Evolutionary conservation across 1,140 invertebrate genomes (phyloP).

Genomic region (Battus philenor): DNA sequence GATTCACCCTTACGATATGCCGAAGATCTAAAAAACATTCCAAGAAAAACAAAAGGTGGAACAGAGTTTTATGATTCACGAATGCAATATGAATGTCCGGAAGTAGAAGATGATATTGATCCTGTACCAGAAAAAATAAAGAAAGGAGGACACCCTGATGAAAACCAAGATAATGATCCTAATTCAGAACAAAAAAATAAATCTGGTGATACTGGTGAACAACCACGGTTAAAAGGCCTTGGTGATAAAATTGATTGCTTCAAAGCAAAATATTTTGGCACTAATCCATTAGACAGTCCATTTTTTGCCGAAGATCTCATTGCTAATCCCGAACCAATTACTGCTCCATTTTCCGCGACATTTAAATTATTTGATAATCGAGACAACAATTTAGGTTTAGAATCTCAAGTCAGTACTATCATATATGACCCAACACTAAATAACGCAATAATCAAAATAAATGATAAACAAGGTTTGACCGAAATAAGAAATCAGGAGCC

Average conservation of each 20-base stretch:
- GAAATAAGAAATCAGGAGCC: constrained; percentile 8
- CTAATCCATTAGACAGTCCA: constrained; percentile 84
- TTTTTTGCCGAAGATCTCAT: constrained; percentile 80
- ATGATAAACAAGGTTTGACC: not conserved
- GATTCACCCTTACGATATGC: constrained; percentile 79
- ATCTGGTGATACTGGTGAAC: constrained; percentile 37
- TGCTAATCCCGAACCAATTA: constrained; percentile 51
- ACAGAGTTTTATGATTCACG: constrained; percentile 79
- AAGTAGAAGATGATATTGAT: constrained; percentile 72
- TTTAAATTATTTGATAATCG: constrained; percentile 24
- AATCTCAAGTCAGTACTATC: constrained; percentile 16
- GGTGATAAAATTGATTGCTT: constrained; percentile 86
- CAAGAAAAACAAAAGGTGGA: constrained; percentile 73
- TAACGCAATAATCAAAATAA: constrained; percentile 11
- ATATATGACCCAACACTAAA: not conserved
- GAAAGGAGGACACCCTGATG: constrained; percentile 52
- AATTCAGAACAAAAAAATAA: constrained; percentile 31
- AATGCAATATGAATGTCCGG: constrained; percentile 63
- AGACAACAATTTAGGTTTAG: constrained; percentile 11
- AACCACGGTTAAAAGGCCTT: constrained; percentile 70
- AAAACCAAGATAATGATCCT: constrained; percentile 29
- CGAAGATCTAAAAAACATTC: constrained; percentile 76
- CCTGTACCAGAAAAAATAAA: constrained; percentile 75
- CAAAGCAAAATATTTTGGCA: constrained; percentile 83
- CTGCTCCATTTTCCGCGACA: constrained; percentile 24